Percentiles rank a stretch among this genome's conserved stretches.
phyloP scores from a whole-genome alignment of 2,888 invertebrate species.

The Ectemnius lituratus region DNA sequence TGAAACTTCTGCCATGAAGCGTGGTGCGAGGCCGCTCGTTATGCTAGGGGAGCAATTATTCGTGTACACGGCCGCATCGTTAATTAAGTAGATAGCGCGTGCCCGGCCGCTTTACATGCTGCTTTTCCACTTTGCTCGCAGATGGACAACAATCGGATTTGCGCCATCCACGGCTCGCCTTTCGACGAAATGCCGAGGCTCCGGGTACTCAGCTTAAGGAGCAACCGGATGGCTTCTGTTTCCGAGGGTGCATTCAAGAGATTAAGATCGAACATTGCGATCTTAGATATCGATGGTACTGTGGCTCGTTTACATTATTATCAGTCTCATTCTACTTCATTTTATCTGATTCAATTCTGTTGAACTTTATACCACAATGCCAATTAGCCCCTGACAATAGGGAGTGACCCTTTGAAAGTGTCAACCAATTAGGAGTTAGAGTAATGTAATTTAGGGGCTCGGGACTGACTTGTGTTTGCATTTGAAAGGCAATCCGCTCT shows the following conservation, averaged over 20 bases:
- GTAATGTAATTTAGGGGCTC: too few species aligned
- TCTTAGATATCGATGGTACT: conserved; percentile 90
- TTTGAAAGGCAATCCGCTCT: conserved; percentile 87
- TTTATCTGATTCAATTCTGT: too few species aligned
- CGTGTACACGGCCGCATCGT: conserved; percentile 59
- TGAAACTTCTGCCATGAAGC: conserved; percentile 62
- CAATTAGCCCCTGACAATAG: too few species aligned
- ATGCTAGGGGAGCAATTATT: conserved; percentile 65
- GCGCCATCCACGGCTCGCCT: conserved; percentile 87
- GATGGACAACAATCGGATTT: conserved; percentile 91
- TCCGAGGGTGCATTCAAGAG: conserved; percentile 87
- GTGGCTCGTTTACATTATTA: neutral
- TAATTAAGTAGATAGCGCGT: conserved; percentile 61
- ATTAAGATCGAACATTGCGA: conserved; percentile 88
- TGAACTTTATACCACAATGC: too few species aligned
- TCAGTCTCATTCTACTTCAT: conserved; percentile 14
- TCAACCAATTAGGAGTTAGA: too few species aligned
- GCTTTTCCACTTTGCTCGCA: conserved; percentile 53
- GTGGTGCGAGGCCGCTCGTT: conserved; percentile 58
- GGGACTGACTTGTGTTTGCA: neutral
- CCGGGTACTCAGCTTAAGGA: conserved; percentile 87
- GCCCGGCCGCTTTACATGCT: conserved; percentile 41
- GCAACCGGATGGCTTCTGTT: conserved; percentile 87
- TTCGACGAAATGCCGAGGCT: conserved; percentile 91
- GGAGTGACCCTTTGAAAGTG: too few species aligned